These are phyloP conservation scores for Odontamblyopus lacepedii DNA, from an alignment of 2,797 vertebrate genomes.

Conservation along the genomic window DNA sequence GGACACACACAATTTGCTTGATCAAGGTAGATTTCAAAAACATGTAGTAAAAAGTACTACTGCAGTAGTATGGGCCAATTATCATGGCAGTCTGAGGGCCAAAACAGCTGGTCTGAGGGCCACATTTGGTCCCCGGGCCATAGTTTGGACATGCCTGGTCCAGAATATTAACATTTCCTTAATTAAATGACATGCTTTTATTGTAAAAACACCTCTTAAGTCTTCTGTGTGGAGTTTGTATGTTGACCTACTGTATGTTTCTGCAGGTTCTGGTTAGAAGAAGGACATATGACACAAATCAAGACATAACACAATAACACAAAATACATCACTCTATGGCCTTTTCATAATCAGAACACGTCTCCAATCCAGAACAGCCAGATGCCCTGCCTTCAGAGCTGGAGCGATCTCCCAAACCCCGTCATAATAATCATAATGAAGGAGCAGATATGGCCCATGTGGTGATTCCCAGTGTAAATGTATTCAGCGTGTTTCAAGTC, in stretches of 20 bases:
- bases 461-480: slow-evolving; percentile 82
- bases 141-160: no score
- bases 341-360: slow-evolving; percentile 25
- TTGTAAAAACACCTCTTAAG: background rate
- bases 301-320: background rate
- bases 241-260: background rate
- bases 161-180: no score
- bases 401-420: slow-evolving; percentile 53
- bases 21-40: no score
- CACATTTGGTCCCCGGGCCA: no score
- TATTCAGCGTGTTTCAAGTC: slow-evolving; percentile 88
- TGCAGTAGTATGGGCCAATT: no score
- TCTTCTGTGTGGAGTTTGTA: background rate
- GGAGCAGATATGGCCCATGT: slow-evolving; percentile 57
- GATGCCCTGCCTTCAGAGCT: slow-evolving; percentile 73
- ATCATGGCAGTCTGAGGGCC: no score
- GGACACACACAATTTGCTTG: no score
- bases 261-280: background rate
- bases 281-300: background rate
- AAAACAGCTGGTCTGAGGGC: no score
- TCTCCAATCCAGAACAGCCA: slow-evolving; percentile 74
- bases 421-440: slow-evolving; percentile 57
- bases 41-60: no score
- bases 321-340: background rate
- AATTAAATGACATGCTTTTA: no score